phyloP scores from a whole-genome alignment of 2,113 vertebrate genomes.

The Crotalus helleri region DNA sequence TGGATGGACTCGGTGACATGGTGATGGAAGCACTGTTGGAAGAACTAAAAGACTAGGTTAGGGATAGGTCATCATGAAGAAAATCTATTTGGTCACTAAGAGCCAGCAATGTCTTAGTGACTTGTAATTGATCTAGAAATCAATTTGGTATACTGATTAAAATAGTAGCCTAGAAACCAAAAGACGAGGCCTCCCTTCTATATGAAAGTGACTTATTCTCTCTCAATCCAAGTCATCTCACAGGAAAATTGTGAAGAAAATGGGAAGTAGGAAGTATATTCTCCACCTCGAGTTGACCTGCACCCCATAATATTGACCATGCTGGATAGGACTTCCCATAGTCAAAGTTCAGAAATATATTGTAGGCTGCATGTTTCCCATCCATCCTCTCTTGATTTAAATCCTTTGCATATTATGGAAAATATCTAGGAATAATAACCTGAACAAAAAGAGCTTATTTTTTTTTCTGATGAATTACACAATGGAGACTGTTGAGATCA shows the following conservation, averaged over 20 bases:
- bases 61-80: background rate
- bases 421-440: background rate
- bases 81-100: background rate
- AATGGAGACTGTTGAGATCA: slow-evolving; percentile 19
- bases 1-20: background rate
- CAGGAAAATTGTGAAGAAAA: background rate
- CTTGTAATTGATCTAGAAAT: background rate
- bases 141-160: background rate
- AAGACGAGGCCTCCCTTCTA: background rate
- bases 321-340: background rate
- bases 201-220: background rate
- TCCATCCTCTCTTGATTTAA: background rate
- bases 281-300: background rate
- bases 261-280: background rate
- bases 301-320: background rate
- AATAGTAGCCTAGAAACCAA: background rate
- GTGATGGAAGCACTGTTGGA: background rate
- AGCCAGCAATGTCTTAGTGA: background rate
- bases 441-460: slow-evolving; percentile 21
- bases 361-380: background rate
- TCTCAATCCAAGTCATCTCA: background rate
- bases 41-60: background rate
- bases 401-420: slow-evolving; percentile 1
- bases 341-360: background rate
- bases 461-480: background rate